Evolutionary conservation across 2,888 invertebrate species (phyloP), one percentile per base, ranked within the genome.

Genomic region (Epinotia ramella): DNA sequence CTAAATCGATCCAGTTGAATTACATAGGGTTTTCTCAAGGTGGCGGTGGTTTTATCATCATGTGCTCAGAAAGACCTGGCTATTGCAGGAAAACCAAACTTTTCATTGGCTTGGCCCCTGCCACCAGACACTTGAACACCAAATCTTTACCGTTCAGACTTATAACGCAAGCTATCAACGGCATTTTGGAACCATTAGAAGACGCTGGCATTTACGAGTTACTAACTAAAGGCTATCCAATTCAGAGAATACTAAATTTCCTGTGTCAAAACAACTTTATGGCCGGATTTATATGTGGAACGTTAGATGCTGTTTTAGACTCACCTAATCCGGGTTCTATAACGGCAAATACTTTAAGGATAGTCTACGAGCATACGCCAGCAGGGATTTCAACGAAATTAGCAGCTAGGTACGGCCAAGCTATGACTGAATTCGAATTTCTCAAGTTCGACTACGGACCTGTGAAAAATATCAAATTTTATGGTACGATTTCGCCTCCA

Each of bases 71-170:
- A 78, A 83, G 85, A 40, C 95, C 96, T 0, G 94, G 95, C 69
- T 96, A 96, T 80, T 95, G 96, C 84, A 81, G 88, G 0, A 96
- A 96, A 85, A 90, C 96, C 6, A 86, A 89, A 13, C 88, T 93
- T 0, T 94, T 95, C 88, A 92, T 95, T 80, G 95, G 95, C 7
- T 82, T 96, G 77, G 96, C 96, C 0, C 96, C 96, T 0, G 94
- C 96, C 6, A 67, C 73, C 0, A 71, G 72, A 49, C 66, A 94
- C 94, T 80, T 95, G 84, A 81, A 89, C 85, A 18, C 95, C 93
- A 84, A 85, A 78, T 49, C 77, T 20, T 5, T 73, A 5, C 40
- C 65, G 4, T 73, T 77, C 33, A 69, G 73, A 18, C n/a, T 53
- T 20, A 40, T 70, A 49, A 59, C 77, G 3, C 56, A 49, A 60